Evolutionary conservation across 2,113 vertebrate genomes (phyloP).

Genomic region (Psilopogon haemacephalus): DNA sequence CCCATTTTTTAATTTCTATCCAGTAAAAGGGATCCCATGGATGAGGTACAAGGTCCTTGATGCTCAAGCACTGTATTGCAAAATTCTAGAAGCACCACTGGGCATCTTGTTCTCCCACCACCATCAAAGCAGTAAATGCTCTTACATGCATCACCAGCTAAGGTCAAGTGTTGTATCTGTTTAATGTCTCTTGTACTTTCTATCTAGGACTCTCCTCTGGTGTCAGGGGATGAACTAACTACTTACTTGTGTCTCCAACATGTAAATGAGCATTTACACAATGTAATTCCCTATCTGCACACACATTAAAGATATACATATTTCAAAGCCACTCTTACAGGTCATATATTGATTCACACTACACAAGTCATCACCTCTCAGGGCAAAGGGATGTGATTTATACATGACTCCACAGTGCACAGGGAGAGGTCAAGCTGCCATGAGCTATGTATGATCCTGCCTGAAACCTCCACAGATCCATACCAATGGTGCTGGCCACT

Average conservation of each 20-base stretch:
- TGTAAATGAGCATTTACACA: conserved; percentile 28
- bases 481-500: background rate
- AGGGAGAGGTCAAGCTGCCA: background rate
- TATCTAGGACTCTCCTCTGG: background rate
- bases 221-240: background rate
- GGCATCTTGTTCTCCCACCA: background rate
- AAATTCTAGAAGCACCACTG: background rate
- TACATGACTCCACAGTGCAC: background rate
- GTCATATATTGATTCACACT: background rate
- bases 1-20: background rate
- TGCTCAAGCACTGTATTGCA: background rate
- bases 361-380: background rate
- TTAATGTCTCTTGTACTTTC: background rate
- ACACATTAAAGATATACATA: background rate
- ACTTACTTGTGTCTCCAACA: background rate
- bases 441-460: background rate
- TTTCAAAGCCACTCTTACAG: conserved; percentile 12
- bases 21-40: background rate
- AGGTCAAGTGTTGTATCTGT: conserved; percentile 12
- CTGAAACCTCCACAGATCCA: background rate
- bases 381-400: conserved; percentile 13
- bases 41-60: background rate
- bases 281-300: conserved; percentile 26
- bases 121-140: background rate
- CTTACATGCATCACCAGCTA: conserved; percentile 9